These are phyloP conservation scores for Bibio marci DNA, from an alignment of 2,888 invertebrate genomes.

Conservation along the genomic window DNA sequence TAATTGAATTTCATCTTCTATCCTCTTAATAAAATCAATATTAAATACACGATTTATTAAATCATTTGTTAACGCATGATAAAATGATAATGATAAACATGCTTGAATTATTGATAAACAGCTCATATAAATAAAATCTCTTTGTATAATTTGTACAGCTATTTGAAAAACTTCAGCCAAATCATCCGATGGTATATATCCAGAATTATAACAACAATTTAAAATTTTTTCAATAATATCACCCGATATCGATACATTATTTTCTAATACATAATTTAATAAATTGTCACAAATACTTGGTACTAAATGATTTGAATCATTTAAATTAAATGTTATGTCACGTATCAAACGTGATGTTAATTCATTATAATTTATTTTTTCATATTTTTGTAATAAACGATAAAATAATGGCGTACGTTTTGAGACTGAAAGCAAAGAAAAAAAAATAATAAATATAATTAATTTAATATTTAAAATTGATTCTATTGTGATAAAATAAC, in stretches of 20 bases:
- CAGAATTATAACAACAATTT: constrained; percentile 32
- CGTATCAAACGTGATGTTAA: constrained; percentile 31
- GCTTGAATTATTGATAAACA: constrained; percentile 35
- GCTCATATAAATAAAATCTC: constrained; percentile 36
- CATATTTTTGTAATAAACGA: constrained; percentile 24
- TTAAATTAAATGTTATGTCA: constrained; percentile 28
- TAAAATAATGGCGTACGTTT: constrained; percentile 23
- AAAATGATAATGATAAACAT: constrained; percentile 35
- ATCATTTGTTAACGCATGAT: constrained; percentile 31
- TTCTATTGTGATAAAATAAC: too few relatives aligned
- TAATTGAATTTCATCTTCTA: constrained; percentile 37
- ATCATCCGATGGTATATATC: constrained; percentile 30
- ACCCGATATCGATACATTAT: constrained; percentile 29
- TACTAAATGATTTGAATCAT: constrained; percentile 25
- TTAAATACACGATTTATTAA: constrained; percentile 38
- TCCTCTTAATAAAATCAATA: constrained; percentile 37
- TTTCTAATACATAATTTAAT: constrained; percentile 28
- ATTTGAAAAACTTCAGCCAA: constrained; percentile 21
- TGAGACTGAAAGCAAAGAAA: constrained; percentile 19
- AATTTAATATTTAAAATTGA: constrained; percentile 2
- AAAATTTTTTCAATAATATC: constrained; percentile 34
- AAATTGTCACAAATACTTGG: constrained; percentile 32
- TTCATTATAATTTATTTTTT: constrained; percentile 16
- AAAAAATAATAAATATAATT: constrained; percentile 14
- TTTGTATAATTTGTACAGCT: constrained; percentile 29